These are phyloP conservation scores for Pilophorus perplexus DNA, from an alignment of 2,888 invertebrate species.

Conservation along the genomic window DNA sequence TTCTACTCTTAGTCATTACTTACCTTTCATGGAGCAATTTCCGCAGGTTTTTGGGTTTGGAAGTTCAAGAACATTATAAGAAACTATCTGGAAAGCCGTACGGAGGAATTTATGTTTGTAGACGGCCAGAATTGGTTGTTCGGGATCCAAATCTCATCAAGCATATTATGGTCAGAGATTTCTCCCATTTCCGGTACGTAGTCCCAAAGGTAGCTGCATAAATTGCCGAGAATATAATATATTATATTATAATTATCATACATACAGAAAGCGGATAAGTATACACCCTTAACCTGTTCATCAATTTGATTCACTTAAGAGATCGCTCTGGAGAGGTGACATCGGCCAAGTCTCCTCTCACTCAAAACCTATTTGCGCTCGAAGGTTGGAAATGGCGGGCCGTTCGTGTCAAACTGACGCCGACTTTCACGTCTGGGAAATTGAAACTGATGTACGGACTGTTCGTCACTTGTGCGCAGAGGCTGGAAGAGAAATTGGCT, in stretches of 20 bases:
- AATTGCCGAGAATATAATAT: too few species aligned
- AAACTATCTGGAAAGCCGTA: conserved; percentile 22
- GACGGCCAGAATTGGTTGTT: conserved; percentile 32
- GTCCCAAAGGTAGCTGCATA: too few species aligned
- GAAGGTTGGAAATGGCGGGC: conserved; percentile 41
- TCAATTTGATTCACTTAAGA: neutral
- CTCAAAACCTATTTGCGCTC: conserved; percentile 40
- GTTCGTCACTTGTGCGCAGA: conserved; percentile 17
- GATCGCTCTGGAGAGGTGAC: neutral
- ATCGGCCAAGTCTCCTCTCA: neutral
- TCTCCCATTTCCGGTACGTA: conserved; percentile 37
- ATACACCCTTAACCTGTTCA: neutral
- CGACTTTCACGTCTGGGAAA: conserved; percentile 43
- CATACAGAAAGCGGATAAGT: neutral
- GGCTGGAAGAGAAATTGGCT: neutral
- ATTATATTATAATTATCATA: neutral
- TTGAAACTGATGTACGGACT: conserved; percentile 42
- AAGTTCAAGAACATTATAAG: conserved; percentile 26
- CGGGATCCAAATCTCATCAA: conserved; percentile 42
- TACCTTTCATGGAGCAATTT: too few species aligned
- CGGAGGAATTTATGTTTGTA: conserved; percentile 35
- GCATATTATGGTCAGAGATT: conserved; percentile 41
- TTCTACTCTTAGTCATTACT: too few species aligned
- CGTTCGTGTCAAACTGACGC: conserved; percentile 41
- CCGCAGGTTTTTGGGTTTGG: conserved; percentile 17